Conservation (phyloP, 2,113 vertebrate species). For the Benitochromis conjunctus region DNA sequence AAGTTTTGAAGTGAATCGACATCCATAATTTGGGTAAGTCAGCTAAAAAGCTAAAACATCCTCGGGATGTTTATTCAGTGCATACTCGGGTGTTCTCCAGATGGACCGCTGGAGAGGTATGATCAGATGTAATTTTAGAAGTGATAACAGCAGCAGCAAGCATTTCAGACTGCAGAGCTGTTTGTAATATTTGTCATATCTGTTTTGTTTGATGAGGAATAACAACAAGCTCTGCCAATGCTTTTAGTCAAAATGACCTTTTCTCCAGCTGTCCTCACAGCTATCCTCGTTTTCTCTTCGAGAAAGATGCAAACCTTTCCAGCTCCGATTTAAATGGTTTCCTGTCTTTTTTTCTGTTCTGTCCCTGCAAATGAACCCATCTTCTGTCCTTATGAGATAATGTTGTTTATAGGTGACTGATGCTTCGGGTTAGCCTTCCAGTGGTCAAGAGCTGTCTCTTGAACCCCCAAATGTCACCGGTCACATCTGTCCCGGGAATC, state of each 20-base stretch:
- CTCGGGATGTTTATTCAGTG: neutral
- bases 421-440: neutral
- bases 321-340: neutral
- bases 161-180: neutral
- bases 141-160: neutral
- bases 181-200: conserved; percentile 21
- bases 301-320: neutral
- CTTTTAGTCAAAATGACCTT: conserved; percentile 36
- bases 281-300: neutral
- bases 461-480: conserved; percentile 41
- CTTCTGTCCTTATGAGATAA: neutral
- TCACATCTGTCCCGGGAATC: conserved; percentile 13
- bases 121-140: conserved; percentile 12
- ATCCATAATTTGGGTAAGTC: neutral
- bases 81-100: neutral
- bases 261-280: conserved; percentile 27
- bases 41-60: neutral
- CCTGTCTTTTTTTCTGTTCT: neutral
- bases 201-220: neutral
- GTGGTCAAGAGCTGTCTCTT: neutral
- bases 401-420: neutral
- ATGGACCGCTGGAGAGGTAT: neutral
- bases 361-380: neutral
- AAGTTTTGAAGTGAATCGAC: neutral
- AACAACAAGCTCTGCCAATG: conserved; percentile 2